Evolutionary conservation across 2,113 vertebrate genomes (phyloP).

Genomic region (Dicaeum eximium): DNA sequence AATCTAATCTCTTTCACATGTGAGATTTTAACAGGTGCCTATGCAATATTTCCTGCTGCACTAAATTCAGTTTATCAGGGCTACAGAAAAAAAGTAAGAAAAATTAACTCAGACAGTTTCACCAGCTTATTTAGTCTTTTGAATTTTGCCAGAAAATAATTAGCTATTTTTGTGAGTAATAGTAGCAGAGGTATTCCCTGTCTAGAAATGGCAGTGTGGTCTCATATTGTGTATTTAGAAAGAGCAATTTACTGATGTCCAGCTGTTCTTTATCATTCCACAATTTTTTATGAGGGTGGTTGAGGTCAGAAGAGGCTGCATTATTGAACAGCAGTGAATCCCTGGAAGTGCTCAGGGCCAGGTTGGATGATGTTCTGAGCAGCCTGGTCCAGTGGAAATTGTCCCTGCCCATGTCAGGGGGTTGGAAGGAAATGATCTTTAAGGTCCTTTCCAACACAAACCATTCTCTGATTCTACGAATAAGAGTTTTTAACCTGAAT

Average conservation of each 20-base stretch:
- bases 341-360: neutral
- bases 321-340: neutral
- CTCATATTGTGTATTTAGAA: neutral
- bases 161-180: neutral
- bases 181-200: neutral
- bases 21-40: neutral
- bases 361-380: neutral
- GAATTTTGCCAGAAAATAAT: neutral
- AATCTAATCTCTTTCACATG: neutral
- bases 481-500: neutral
- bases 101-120: neutral
- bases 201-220: neutral
- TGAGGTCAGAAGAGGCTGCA: neutral
- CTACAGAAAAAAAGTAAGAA: neutral
- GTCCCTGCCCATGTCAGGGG: neutral
- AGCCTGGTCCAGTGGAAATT: neutral
- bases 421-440: neutral
- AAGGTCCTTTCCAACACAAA: neutral
- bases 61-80: neutral
- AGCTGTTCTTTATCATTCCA: neutral
- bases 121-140: neutral
- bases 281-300: neutral
- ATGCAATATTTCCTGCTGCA: neutral
- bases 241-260: accelerated
- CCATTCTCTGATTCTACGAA: neutral